Percentiles rank a stretch among this genome's conserved stretches.
Evolutionary conservation across 2,888 invertebrate species (phyloP).

Genomic region (Dryobotodes eremita): DNA sequence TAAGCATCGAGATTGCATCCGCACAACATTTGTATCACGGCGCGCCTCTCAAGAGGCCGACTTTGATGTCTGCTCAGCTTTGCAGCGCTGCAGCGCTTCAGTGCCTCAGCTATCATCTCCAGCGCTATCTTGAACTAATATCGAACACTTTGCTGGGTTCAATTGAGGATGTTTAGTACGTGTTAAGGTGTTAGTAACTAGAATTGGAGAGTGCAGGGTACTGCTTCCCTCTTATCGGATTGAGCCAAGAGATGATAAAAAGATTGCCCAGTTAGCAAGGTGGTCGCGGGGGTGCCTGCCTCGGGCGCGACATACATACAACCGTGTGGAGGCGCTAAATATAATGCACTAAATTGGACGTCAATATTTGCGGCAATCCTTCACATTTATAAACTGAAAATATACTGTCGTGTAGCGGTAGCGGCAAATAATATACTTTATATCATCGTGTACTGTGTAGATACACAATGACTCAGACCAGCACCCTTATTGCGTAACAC

Average conservation of each 20-base stretch:
- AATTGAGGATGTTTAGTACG: slow-evolving; percentile 43
- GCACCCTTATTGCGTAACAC: too few relatives aligned
- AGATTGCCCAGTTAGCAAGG: too few relatives aligned
- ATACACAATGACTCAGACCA: too few relatives aligned
- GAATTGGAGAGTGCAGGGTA: slow-evolving; percentile 7
- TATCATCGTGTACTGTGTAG: too few relatives aligned
- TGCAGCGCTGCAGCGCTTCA: slow-evolving; percentile 45
- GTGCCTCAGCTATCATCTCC: slow-evolving; percentile 44
- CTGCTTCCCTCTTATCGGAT: not conserved
- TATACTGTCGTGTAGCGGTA: too few relatives aligned
- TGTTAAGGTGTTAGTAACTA: slow-evolving; percentile 20
- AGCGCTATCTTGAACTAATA: slow-evolving; percentile 52
- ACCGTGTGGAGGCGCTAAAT: too few relatives aligned
- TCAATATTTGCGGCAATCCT: too few relatives aligned
- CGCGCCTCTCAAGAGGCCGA: slow-evolving; percentile 60
- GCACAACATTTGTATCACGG: slow-evolving; percentile 62
- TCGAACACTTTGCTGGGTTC: slow-evolving; percentile 52
- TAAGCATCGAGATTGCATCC: slow-evolving; percentile 61
- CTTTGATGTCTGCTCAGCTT: slow-evolving; percentile 63
- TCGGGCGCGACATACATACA: too few relatives aligned
- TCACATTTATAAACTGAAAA: too few relatives aligned
- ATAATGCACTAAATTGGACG: too few relatives aligned
- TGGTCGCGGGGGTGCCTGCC: not conserved
- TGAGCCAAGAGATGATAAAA: too few relatives aligned
- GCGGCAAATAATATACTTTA: too few relatives aligned